Evolutionary conservation across 2,888 invertebrate species (phyloP).

Genomic region (Dryobota labecula): DNA sequence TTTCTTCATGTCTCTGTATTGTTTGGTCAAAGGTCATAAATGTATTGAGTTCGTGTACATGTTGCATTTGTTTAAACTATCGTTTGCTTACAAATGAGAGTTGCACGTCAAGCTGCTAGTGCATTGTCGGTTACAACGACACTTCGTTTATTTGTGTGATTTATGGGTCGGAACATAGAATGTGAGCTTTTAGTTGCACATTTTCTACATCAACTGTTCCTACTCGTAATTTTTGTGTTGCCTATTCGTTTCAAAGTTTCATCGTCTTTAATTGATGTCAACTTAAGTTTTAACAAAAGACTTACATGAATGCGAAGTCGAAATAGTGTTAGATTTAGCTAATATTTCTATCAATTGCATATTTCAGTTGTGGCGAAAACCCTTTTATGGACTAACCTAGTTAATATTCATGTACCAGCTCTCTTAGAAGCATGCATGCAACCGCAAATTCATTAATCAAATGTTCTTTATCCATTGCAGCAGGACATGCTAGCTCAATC

Average conservation of each 20-base stretch:
- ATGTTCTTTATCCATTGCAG: constrained; percentile 30
- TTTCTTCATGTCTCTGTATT: neutral
- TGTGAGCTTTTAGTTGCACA: neutral
- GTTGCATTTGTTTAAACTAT: constrained; percentile 29
- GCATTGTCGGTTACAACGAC: neutral
- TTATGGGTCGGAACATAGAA: neutral
- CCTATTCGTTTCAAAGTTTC: neutral
- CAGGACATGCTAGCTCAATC: constrained; percentile 27
- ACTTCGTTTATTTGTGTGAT: neutral
- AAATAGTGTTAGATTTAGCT: neutral
- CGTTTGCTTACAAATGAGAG: constrained; percentile 17
- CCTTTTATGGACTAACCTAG: constrained; percentile 15
- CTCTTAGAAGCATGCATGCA: constrained; percentile 7
- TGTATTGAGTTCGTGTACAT: constrained; percentile 16
- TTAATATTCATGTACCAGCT: constrained; percentile 22
- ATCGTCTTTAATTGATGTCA: neutral
- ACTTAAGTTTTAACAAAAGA: neutral
- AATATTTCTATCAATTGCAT: neutral
- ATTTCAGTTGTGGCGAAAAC: neutral
- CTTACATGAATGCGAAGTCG: no score
- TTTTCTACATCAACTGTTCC: neutral
- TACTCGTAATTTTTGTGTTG: neutral
- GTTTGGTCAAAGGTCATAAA: constrained; percentile 16
- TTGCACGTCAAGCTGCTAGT: constrained; percentile 16
- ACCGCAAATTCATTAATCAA: constrained; percentile 48